These are phyloP conservation scores for Hippocampus barbouri DNA, from an alignment of 2,113 vertebrate species.

Conservation along the genomic window DNA sequence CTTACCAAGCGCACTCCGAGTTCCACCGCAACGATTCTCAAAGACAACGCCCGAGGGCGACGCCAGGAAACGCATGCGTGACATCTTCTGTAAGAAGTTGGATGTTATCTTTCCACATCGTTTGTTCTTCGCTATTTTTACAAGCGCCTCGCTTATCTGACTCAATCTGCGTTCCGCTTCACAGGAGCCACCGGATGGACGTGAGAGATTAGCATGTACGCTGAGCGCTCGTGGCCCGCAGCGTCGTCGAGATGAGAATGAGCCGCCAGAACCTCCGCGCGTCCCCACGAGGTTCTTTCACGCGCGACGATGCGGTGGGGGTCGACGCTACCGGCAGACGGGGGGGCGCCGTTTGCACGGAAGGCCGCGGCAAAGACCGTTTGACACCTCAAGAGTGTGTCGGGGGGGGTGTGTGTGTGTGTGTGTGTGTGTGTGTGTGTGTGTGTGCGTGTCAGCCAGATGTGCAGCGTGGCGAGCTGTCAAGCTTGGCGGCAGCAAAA, in stretches of 20 bases:
- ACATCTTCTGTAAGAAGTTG: not conserved
- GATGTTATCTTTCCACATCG: not conserved
- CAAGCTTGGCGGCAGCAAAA: too few species aligned
- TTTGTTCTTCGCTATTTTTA: slow-evolving; percentile 27
- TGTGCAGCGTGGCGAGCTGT: too few species aligned
- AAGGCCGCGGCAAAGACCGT: too few species aligned
- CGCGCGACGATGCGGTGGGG: not conserved
- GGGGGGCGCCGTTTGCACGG: too few species aligned
- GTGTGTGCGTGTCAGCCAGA: not conserved
- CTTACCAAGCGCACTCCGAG: too few species aligned
- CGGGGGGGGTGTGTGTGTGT: not conserved
- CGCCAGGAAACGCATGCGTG: not conserved
- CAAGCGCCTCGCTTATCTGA: slow-evolving; percentile 26
- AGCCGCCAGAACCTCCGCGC: not conserved
- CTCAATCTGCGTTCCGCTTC: slow-evolving; percentile 26
- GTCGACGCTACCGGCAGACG: too few species aligned
- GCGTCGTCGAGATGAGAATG: not conserved
- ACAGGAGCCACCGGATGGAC: slow-evolving; percentile 5
- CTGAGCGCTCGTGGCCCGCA: not conserved
- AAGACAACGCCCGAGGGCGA: not conserved
- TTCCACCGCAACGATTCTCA: not conserved
- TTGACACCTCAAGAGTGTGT: too few species aligned
- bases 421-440: not conserved
- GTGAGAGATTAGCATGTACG: not conserved
- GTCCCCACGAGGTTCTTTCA: not conserved